phyloP scores from a whole-genome alignment of 37 sponge, comb jelly and placozoan species.

The Amphimedon queenslandica region DNA sequence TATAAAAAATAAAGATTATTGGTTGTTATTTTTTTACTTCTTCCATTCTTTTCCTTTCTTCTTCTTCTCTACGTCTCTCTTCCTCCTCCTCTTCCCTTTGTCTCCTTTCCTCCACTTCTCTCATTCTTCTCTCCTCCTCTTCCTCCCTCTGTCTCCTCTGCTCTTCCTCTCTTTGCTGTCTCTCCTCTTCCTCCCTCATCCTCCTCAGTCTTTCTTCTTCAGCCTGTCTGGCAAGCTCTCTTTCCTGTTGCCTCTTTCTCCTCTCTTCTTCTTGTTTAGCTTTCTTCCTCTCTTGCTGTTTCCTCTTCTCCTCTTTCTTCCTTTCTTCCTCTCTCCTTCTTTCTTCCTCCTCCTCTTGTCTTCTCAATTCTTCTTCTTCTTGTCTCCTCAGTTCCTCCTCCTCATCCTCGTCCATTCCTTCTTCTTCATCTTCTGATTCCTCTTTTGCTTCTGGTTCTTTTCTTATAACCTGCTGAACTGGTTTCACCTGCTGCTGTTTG shows the following conservation, averaged over 20 bases:
- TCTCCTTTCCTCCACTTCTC: background rate
- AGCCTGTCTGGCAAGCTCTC: background rate
- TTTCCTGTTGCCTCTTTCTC: conserved; percentile 10
- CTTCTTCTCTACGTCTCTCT: background rate
- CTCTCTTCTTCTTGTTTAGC: conserved; percentile 3
- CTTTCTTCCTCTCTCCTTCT: conserved; percentile 15
- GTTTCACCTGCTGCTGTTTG: conserved; percentile 24
- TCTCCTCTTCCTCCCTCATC: conserved; percentile 13
- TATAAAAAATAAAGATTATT: background rate
- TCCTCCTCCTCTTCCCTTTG: conserved; percentile 9
- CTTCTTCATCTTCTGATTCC: conserved; percentile 8
- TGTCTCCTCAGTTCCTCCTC: conserved; percentile 5
- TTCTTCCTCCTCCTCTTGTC: conserved; percentile 13
- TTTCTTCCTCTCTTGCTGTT: conserved; percentile 4
- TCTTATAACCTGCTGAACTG: background rate
- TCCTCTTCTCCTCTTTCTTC: background rate
- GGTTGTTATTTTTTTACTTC: background rate
- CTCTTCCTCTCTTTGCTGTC: conserved; percentile 18
- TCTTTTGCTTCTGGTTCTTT: conserved; percentile 5
- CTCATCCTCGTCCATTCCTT: conserved; percentile 38
- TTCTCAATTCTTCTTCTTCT: conserved; percentile 15
- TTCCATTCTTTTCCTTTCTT: background rate
- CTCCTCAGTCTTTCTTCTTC: conserved; percentile 10
- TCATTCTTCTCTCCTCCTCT: background rate
- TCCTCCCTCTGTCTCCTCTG: conserved; percentile 11